Evolutionary conservation across 2,888 invertebrate genomes (phyloP).

Genomic region (Ectropis crepuscularia): DNA sequence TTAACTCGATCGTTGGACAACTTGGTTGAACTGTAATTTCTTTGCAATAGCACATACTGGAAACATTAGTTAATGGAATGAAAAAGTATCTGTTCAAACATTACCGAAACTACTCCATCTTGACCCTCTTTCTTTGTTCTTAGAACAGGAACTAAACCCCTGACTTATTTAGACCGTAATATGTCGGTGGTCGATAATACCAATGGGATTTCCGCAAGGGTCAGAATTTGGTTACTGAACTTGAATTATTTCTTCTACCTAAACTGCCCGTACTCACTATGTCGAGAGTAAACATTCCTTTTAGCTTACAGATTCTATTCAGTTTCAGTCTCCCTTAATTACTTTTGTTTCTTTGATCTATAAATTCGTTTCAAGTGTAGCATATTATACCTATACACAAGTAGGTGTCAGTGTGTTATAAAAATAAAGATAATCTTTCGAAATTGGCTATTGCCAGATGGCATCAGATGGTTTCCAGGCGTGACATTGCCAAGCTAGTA

Average conservation of each 20-base stretch:
- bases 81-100: conserved; percentile 17
- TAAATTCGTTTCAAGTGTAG: background rate
- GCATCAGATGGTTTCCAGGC: conserved; percentile 4
- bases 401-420: background rate
- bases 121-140: conserved; percentile 28
- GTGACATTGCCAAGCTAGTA: conserved; percentile 12
- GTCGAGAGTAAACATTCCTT: conserved; percentile 5
- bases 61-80: conserved; percentile 7
- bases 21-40: background rate
- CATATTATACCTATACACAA: background rate
- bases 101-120: conserved; percentile 14
- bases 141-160: conserved; percentile 16
- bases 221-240: conserved; percentile 29
- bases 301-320: conserved; percentile 9
- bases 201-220: conserved; percentile 32
- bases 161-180: conserved; percentile 31
- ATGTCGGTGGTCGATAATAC: conserved; percentile 29
- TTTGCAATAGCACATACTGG: background rate
- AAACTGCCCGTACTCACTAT: conserved; percentile 16
- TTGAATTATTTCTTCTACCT: conserved; percentile 26
- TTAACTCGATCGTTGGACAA: no score
- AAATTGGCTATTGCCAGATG: conserved; percentile 10
- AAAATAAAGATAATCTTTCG: background rate
- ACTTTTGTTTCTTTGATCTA: conserved; percentile 15
- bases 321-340: conserved; percentile 7